Base-by-base conservation (phyloP, 2,797 vertebrate species). In the Lacerta bilineata region DNA sequence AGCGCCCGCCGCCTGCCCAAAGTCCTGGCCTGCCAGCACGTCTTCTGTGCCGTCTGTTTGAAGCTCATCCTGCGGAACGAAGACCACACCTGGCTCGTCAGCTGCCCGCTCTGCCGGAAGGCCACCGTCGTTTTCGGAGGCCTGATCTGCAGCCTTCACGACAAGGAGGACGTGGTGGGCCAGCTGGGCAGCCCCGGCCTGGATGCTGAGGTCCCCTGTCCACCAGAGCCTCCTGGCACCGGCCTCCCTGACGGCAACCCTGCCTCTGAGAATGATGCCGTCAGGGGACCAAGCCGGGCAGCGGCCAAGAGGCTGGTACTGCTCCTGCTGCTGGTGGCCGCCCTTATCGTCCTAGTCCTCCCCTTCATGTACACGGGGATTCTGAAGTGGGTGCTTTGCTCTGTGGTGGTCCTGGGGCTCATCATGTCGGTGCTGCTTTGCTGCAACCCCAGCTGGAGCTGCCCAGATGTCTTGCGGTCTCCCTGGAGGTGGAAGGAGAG, bases 41-140 rank as follows among this genome's bases (percentile, higher is more conserved):
- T 91, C 85, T 98, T 98, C 94, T 97, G 97, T 0, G 95, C 95
- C 0, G 5, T 96, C 46, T 97, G 97, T 91, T 94, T 97, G 80
- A 97, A 97, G 87, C 95, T 97, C 9, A 94, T 97, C 74, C 88
- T 97, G 61, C 93, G 90, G 0, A 89, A 94, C 6, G 94, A 95
- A 4, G 87, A 90, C 2, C 86, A 46, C 1, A 55, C 85, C 88
- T 97, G 97, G 97, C 46, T 79, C 5, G 85, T 98, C 93, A 87
- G 36, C 84, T 97, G 97, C 66, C 97, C 97, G 0, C 94, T 97
- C 18, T 97, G 97, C 93, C 93, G 97, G 79, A 95, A 94, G 13
- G 55, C 85, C 91, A 97, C 97, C 0, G 1, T 39, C 0, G 96
- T 97, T 11, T 94, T 96, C 0, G 97, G 96, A 11, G 97, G 97